Percentiles rank a stretch among this genome's conserved stretches.
phyloP scores from a whole-genome alignment of 2,797 vertebrate species.

The Fundulus diaphanus region DNA sequence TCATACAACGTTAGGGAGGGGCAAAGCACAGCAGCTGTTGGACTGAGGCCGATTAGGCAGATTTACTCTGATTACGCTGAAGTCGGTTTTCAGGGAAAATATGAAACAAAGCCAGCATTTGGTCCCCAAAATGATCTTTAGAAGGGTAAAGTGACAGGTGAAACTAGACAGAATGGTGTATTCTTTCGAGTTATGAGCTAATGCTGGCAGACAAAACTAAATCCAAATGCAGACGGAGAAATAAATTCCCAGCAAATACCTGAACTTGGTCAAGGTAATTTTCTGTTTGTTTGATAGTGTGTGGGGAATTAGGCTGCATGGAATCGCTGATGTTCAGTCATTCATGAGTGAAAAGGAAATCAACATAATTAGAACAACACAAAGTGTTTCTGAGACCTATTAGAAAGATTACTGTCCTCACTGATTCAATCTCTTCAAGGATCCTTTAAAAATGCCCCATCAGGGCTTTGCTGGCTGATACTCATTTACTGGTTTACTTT shows the following conservation, averaged over 20 bases:
- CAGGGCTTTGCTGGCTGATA: not conserved
- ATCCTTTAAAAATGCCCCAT: not conserved
- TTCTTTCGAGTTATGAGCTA: not conserved
- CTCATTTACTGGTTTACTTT: not conserved
- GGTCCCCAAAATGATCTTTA: conserved; percentile 12
- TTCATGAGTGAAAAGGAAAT: not conserved
- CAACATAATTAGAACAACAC: not conserved
- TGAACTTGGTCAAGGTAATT: not conserved
- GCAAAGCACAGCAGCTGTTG: conserved; percentile 3
- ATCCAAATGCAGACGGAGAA: not conserved
- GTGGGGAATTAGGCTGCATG: not conserved
- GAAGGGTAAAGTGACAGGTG: not conserved
- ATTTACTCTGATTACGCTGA: conserved; percentile 39
- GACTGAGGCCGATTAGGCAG: conserved; percentile 31
- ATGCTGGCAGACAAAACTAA: not conserved
- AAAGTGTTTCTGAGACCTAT: not conserved
- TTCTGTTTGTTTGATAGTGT: not conserved
- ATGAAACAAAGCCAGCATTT: not conserved
- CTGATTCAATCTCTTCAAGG: not conserved
- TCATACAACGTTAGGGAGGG: conserved; percentile 16
- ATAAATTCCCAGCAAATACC: not conserved
- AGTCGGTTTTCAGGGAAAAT: conserved; percentile 6
- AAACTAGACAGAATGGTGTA: not conserved
- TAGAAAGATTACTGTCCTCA: not conserved
- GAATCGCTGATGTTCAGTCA: not conserved